phyloP scores from a whole-genome alignment of 2,113 vertebrate species.

The Lethenteron reissneri region DNA sequence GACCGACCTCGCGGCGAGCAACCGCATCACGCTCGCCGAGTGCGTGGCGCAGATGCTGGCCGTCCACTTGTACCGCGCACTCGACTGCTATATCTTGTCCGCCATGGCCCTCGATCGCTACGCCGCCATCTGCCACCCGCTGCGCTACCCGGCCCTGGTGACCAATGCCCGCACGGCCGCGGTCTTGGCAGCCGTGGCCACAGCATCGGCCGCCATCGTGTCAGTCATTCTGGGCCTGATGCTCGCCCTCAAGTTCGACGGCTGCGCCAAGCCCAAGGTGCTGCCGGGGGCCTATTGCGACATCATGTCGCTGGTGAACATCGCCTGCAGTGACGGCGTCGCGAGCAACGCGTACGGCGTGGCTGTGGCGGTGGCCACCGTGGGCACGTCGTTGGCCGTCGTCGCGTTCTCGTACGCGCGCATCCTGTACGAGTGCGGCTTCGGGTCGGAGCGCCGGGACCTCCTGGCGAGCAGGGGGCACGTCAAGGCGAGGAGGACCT shows the following conservation, averaged over 20 bases:
- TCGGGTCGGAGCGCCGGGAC: not conserved
- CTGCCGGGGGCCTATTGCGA: not conserved
- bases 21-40: not conserved
- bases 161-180: not conserved
- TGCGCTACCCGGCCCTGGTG: not conserved
- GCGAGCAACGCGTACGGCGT: not conserved
- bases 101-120: constrained; percentile 3
- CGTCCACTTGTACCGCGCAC: not conserved
- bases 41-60: not conserved
- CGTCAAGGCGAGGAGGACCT: not conserved
- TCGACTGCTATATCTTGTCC: not conserved
- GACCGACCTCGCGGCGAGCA: not conserved
- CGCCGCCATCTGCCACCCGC: not conserved
- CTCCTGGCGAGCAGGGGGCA: not conserved
- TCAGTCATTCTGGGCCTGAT: not conserved
- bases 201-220: not conserved
- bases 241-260: not conserved
- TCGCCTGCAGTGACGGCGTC: not conserved
- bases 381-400: not conserved
- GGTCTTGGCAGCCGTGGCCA: not conserved
- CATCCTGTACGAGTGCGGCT: constrained; percentile 1
- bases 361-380: not conserved
- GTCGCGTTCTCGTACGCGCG: not conserved
- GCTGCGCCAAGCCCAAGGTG: not conserved
- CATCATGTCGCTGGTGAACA: not conserved